phyloP scores from a whole-genome alignment of 2,888 invertebrate genomes.

The Camptogramma bilineatum region DNA sequence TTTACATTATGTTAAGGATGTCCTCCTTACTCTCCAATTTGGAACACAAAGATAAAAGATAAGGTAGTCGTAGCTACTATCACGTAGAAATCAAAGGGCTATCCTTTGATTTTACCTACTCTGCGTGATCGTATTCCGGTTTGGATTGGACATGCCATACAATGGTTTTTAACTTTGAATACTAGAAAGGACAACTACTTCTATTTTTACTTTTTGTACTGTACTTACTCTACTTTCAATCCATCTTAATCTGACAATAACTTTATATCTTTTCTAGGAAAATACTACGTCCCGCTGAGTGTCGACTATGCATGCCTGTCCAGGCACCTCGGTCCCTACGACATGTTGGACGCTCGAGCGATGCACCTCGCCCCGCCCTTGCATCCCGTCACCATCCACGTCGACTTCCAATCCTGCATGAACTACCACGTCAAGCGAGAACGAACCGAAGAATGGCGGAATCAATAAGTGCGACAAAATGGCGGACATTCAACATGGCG shows the following conservation, averaged over 20 bases:
- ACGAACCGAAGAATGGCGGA: slow-evolving; percentile 23
- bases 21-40: too few species aligned
- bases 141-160: too few species aligned
- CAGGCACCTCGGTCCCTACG: slow-evolving; percentile 88
- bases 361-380: slow-evolving; percentile 87
- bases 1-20: background rate
- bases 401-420: slow-evolving; percentile 88
- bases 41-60: background rate
- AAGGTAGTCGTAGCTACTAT: background rate
- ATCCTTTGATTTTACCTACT: too few species aligned
- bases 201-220: too few species aligned
- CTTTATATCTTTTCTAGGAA: slow-evolving; percentile 57
- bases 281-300: slow-evolving; percentile 94
- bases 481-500: slow-evolving; percentile 25
- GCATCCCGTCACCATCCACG: slow-evolving; percentile 95
- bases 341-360: slow-evolving; percentile 83
- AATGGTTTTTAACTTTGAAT: too few species aligned
- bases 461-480: slow-evolving; percentile 43
- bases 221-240: too few species aligned
- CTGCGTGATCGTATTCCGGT: too few species aligned
- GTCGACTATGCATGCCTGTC: slow-evolving; percentile 90
- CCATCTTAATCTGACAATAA: background rate
- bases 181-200: too few species aligned
- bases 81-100: too few species aligned
- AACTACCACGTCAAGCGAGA: slow-evolving; percentile 75